A percentile compares a stretch with the other conserved stretches of the same genome.
These are phyloP conservation scores for Spatula clypeata DNA, from an alignment of 2,797 vertebrate genomes.

Conservation along the genomic window DNA sequence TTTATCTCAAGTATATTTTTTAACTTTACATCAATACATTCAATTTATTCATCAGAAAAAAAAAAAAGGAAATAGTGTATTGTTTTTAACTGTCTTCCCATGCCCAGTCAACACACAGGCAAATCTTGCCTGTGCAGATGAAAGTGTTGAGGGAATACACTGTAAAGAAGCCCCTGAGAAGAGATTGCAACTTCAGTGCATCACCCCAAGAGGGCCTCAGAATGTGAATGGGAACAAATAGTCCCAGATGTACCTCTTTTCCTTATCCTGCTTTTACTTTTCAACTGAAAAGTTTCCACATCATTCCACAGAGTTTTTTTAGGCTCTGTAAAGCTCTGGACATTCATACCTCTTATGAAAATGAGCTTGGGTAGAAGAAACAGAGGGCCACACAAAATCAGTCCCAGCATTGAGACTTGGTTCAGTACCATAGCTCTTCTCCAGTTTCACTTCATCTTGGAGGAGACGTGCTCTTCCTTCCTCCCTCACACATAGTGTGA, in stretches of 20 bases:
- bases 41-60: not conserved
- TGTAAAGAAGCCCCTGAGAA: not conserved
- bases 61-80: not conserved
- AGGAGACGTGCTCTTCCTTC: not conserved
- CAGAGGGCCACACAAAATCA: not conserved
- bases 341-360: not conserved
- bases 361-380: not conserved
- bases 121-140: not conserved
- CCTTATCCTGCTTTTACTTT: not conserved
- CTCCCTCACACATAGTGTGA: too few species aligned
- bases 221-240: not conserved
- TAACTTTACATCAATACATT: not conserved
- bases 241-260: not conserved
- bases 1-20: not conserved
- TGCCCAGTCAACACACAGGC: not conserved
- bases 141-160: not conserved
- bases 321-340: not conserved
- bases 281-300: not conserved
- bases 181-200: not conserved
- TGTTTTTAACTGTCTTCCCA: not conserved
- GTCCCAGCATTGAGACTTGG: not conserved
- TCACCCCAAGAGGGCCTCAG: not conserved
- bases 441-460: not conserved
- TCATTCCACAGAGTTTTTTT: rapidly evolving
- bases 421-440: not conserved